phyloP scores from a whole-genome alignment of 1,140 invertebrate genomes.

The Samia ricini region DNA sequence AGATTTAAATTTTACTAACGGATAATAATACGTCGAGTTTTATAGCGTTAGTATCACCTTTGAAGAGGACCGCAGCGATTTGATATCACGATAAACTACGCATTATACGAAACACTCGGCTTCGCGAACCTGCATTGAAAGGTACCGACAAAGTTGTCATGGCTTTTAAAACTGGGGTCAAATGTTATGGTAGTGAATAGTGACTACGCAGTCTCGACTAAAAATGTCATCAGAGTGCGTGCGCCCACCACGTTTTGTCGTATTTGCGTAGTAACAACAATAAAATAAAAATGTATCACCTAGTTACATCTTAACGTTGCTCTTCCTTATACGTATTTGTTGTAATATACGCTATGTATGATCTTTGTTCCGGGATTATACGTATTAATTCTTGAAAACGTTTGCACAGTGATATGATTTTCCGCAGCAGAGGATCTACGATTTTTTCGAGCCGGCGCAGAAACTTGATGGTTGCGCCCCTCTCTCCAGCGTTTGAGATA shows the following conservation, averaged over 20 bases:
- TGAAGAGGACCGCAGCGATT: slow-evolving; percentile 22
- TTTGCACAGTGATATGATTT: background rate
- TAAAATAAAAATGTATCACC: slow-evolving; percentile 1
- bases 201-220: background rate
- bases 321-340: background rate
- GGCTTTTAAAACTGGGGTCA: slow-evolving; percentile 14
- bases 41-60: slow-evolving; percentile 11
- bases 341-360: background rate
- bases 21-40: slow-evolving; percentile 6
- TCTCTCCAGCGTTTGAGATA: no score
- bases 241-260: background rate
- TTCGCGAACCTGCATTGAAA: slow-evolving; percentile 24
- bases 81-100: slow-evolving; percentile 23
- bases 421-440: no score
- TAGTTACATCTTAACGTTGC: background rate
- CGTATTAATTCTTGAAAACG: background rate
- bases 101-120: slow-evolving; percentile 15
- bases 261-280: background rate
- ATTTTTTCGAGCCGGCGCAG: no score
- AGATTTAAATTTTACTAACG: background rate
- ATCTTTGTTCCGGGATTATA: background rate
- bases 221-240: background rate
- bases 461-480: no score
- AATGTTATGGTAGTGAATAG: slow-evolving; percentile 4
- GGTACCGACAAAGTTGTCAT: slow-evolving; percentile 19